phyloP scores from a whole-genome alignment of 2,113 vertebrate species.

The Orcinus orca region DNA sequence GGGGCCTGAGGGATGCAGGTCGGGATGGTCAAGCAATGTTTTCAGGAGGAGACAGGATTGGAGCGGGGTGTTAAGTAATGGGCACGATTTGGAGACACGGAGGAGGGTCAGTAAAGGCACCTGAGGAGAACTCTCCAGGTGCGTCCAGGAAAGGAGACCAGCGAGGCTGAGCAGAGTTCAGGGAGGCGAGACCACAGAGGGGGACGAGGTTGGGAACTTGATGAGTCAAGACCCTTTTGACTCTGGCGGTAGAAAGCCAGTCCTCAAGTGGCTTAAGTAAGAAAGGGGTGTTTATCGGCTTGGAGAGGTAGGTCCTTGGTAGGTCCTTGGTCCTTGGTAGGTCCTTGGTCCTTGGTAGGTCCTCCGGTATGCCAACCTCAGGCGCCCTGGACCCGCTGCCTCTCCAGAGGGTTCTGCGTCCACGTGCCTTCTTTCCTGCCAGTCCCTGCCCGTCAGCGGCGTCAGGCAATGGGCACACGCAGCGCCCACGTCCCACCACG shows the following conservation, averaged over 20 bases:
- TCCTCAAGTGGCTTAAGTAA: not conserved
- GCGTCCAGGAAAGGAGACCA: not conserved
- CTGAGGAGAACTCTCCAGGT: not conserved
- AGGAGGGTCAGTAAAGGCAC: not conserved
- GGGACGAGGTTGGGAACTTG: not conserved
- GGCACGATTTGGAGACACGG: not conserved
- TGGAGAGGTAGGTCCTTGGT: rapidly evolving
- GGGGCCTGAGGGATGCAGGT: not conserved
- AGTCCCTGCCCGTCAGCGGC: too few relatives aligned
- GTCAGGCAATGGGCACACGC: not conserved
- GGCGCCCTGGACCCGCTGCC: not conserved
- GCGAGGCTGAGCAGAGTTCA: not conserved
- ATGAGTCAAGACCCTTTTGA: not conserved
- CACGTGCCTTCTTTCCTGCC: not conserved
- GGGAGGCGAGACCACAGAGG: too few relatives aligned
- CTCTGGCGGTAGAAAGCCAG: not conserved
- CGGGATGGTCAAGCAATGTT: not conserved
- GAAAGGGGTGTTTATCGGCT: not conserved
- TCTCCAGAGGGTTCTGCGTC: rapidly evolving
- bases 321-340: not conserved
- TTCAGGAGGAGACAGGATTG: not conserved
- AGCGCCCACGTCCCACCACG: not conserved
- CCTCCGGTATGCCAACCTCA: rapidly evolving
- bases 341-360: not conserved
- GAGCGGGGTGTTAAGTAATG: not conserved